phyloP scores from a whole-genome alignment of 2,113 vertebrate genomes.

The Anguilla rostrata region DNA sequence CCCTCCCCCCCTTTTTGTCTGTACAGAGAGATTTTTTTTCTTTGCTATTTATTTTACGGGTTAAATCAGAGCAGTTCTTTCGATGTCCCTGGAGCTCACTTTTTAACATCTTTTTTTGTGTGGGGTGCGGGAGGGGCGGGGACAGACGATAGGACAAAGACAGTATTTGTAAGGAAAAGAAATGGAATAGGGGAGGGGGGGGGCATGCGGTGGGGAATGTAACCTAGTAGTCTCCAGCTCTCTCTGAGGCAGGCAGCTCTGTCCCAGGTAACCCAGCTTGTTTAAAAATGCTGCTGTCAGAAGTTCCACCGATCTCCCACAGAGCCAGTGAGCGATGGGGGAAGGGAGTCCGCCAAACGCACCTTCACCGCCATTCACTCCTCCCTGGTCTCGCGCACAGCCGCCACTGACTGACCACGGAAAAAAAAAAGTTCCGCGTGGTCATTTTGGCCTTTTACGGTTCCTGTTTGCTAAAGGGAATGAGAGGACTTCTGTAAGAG shows the following conservation, averaged over 20 bases:
- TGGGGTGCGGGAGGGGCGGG: slow-evolving; percentile 53
- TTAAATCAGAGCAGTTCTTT: slow-evolving; percentile 79
- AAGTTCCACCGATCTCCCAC: background rate
- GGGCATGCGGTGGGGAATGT: background rate
- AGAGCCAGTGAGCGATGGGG: background rate
- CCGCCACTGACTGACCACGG: background rate
- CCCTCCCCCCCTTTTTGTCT: slow-evolving; percentile 79
- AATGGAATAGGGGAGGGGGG: no score
- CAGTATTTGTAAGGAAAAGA: slow-evolving; percentile 59
- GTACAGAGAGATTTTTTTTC: slow-evolving; percentile 82
- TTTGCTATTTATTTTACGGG: slow-evolving; percentile 86
- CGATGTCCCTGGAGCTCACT: slow-evolving; percentile 47
- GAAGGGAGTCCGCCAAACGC: background rate
- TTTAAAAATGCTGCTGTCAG: background rate
- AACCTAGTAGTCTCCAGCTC: slow-evolving; percentile 20
- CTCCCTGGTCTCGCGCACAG: background rate
- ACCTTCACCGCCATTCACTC: background rate
- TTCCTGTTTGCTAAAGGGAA: background rate
- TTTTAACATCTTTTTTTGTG: slow-evolving; percentile 32
- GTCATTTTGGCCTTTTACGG: background rate
- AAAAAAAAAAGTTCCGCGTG: background rate
- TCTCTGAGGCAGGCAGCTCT: background rate
- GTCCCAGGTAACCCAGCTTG: background rate
- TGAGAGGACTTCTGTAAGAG: slow-evolving; percentile 16
- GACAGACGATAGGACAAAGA: slow-evolving; percentile 69